Percentiles rank a stretch among this genome's conserved stretches.
phyloP scores from a whole-genome alignment of 2,888 invertebrate genomes.

The Metellina segmentata region DNA sequence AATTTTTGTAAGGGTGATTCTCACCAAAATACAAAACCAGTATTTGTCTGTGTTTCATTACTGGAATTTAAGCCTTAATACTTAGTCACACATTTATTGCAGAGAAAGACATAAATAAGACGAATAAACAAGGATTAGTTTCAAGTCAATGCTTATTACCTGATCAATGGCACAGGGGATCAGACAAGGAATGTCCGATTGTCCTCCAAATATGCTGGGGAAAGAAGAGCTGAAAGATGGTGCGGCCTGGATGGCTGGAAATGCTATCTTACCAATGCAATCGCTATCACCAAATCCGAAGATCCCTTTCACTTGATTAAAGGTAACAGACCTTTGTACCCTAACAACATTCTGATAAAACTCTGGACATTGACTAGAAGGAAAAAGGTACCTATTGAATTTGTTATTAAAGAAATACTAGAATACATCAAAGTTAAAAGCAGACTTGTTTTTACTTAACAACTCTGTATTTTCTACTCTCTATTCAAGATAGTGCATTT shows the following conservation, averaged over 20 bases:
- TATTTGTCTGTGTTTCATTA: too few species aligned
- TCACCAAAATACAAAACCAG: too few species aligned
- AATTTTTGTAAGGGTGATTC: too few species aligned
- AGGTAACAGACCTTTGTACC: conserved; percentile 96
- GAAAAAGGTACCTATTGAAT: neutral
- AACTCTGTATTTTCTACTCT: too few species aligned
- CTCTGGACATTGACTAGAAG: conserved; percentile 89
- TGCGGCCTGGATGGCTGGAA: conserved; percentile 97
- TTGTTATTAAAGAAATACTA: too few species aligned
- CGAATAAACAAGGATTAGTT: neutral
- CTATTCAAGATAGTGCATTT: too few species aligned
- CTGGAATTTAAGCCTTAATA: neutral
- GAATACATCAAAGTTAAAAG: too few species aligned
- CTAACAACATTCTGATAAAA: conserved; percentile 96
- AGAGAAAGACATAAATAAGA: neutral
- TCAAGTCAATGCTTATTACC: conserved; percentile 80
- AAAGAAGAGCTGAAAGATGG: conserved; percentile 94
- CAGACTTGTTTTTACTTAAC: too few species aligned
- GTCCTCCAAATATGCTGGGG: conserved; percentile 92
- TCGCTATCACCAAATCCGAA: conserved; percentile 99
- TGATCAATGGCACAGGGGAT: conserved; percentile 99
- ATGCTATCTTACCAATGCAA: conserved; percentile 97
- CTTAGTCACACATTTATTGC: neutral
- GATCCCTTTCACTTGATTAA: conserved; percentile 98
- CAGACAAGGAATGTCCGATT: conserved; percentile 89